Evolutionary conservation across 2,113 vertebrate genomes (phyloP).

Genomic region (Crypturellus undulatus): DNA sequence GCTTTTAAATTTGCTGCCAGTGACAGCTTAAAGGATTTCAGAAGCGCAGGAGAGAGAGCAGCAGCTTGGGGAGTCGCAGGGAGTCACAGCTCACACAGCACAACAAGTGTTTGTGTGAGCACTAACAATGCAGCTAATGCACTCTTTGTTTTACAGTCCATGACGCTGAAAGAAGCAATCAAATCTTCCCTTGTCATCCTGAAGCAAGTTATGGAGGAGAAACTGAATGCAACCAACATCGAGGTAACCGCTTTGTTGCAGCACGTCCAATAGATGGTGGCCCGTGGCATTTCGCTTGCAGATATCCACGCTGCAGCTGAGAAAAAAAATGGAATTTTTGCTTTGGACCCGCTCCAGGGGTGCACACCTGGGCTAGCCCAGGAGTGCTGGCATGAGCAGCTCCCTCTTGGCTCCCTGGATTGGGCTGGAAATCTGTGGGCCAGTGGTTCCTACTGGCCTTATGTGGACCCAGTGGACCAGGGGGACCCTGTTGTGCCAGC

Average conservation of each 20-base stretch:
- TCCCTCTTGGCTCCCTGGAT: rapidly evolving
- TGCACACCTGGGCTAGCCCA: rapidly evolving
- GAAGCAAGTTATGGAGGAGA: constrained; percentile 99
- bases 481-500: background rate
- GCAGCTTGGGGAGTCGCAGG: rapidly evolving
- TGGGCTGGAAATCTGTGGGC: background rate
- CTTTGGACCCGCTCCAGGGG: background rate
- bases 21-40: background rate
- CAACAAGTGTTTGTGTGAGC: rapidly evolving
- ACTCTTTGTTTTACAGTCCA: constrained; percentile 83
- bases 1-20: background rate
- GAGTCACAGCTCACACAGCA: background rate
- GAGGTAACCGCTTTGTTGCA: constrained; percentile 81
- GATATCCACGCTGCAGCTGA: rapidly evolving
- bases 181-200: constrained; percentile 97
- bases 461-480: background rate
- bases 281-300: background rate
- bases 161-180: constrained; percentile 99
- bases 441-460: background rate
- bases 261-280: rapidly evolving
- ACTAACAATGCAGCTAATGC: rapidly evolving
- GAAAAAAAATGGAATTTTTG: background rate
- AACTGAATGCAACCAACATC: constrained; percentile 98
- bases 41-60: background rate
- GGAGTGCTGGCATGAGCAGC: background rate